A percentile compares a stretch with the other conserved stretches of the same genome.
phyloP scores from a whole-genome alignment of 2,113 vertebrate genomes.

The Terrapene triunguis region DNA sequence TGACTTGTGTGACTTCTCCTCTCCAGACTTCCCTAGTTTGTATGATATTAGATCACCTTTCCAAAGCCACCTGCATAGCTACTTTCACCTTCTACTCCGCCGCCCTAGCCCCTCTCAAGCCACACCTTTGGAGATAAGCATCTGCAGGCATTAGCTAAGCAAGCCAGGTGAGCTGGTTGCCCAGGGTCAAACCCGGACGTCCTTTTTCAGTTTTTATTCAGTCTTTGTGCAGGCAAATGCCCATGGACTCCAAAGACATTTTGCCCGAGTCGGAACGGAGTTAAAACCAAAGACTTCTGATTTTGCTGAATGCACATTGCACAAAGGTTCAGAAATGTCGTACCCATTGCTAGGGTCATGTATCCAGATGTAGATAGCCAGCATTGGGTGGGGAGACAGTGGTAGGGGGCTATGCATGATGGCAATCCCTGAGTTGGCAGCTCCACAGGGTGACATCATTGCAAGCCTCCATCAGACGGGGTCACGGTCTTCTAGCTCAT shows the following conservation, averaged over 20 bases:
- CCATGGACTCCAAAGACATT: not conserved
- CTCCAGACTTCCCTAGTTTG: not conserved
- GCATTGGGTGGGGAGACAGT: not conserved
- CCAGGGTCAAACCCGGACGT: not conserved
- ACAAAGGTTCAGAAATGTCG: not conserved
- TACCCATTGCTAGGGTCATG: not conserved
- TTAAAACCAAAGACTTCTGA: not conserved
- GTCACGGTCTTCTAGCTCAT: not conserved
- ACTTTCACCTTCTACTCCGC: not conserved
- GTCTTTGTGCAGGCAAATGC: not conserved
- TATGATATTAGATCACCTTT: not conserved
- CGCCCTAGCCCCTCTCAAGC: too few species aligned
- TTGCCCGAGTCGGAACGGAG: not conserved
- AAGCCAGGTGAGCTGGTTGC: not conserved
- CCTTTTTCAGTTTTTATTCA: not conserved
- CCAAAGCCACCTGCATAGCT: accelerated
- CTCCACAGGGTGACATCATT: not conserved
- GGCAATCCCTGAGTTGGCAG: not conserved
- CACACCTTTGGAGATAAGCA: not conserved
- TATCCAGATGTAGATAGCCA: not conserved
- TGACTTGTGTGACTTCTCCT: not conserved
- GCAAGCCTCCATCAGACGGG: not conserved
- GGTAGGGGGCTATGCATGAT: not conserved
- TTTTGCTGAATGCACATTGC: not conserved
- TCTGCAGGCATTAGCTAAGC: not conserved